These are phyloP conservation scores for Miniopterus natalensis DNA, from an alignment of 2,113 vertebrate genomes.

Conservation along the genomic window DNA sequence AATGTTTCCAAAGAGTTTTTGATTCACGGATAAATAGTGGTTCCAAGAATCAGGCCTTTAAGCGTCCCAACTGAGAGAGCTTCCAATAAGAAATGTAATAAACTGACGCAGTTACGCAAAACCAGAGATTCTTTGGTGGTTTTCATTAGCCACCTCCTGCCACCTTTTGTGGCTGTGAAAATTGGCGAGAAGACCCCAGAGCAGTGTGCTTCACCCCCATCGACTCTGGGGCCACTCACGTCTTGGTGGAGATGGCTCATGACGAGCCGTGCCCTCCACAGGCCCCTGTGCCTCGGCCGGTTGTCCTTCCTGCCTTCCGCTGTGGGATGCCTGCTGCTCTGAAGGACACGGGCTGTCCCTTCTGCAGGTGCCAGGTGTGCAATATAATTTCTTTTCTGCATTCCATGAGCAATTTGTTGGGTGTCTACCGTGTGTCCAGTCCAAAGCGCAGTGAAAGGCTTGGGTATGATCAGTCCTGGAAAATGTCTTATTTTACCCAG, in stretches of 20 bases:
- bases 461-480: neutral
- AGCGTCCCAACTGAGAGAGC: fast-evolving
- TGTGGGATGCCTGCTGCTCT: neutral
- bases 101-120: fast-evolving
- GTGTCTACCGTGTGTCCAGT: neutral
- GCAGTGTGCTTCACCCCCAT: neutral
- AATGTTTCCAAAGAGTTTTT: neutral
- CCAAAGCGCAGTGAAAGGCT: neutral
- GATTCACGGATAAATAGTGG: neutral
- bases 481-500: neutral
- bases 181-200: neutral
- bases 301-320: neutral
- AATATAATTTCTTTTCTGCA: neutral
- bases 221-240: neutral
- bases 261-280: neutral
- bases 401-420: fast-evolving
- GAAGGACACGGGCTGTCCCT: neutral
- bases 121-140: too few species aligned
- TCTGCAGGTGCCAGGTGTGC: too few species aligned
- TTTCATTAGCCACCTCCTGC: neutral
- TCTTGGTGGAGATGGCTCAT: neutral
- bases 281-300: fast-evolving
- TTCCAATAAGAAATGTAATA: neutral
- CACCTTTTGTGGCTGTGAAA: conserved; percentile 59
- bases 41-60: neutral